Base-by-base conservation (phyloP, 2,113 vertebrate species). In the Megaceryle maxima region DNA sequence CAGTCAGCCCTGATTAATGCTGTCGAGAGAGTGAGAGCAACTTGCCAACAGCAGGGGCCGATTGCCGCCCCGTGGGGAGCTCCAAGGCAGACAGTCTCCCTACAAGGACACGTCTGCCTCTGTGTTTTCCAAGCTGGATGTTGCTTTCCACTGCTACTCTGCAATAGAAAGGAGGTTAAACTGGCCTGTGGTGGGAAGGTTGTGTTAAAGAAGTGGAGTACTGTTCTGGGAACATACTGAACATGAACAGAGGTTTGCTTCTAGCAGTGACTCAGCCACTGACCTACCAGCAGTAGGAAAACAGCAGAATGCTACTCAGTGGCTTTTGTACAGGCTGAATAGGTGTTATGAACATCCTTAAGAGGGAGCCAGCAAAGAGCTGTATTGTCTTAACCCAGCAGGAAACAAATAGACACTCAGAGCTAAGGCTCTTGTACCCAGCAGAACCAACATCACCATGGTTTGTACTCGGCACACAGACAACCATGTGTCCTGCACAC, bases 31-130 rank as follows among this genome's bases (percentile, higher is more conserved):
- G 62, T 0, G 20, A 37, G 26, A 70, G 87, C 83, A 55, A 73
- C 81, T 53, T 53, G 67, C 90, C 84, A 25, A 5, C 19, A n/a
- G 83, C 83, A 21, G 88, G 83, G 39, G 13, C 73, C 19, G 8
- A n/a, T n/a, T 77, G 92, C 81, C 62, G 50, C 91, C 87, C 91
- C 35, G 13, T 22, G 56, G 89, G 93, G 60, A 91, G 84, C 92
- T 73, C 70, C 81, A 5, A 25, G 74, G 83, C 92, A 31, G 75
- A 16, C 69, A 12, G 82, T n/a, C 57, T 43, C 87, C 78, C 83
- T 51, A 2, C 69, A 39, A 90, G 83, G 86, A 44, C 83, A n/a
- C 2, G 0, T 11, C 69, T n/a, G 69, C 2, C 72, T 56, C 69
- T 57, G 60, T 5, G 13, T 57, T 74, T 50, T 53, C 25, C 43